A percentile compares a stretch with the other conserved stretches of the same genome.
These are phyloP conservation scores for Sphaeridia pumilis DNA, from an alignment of 2,888 invertebrate species.

Conservation along the genomic window DNA sequence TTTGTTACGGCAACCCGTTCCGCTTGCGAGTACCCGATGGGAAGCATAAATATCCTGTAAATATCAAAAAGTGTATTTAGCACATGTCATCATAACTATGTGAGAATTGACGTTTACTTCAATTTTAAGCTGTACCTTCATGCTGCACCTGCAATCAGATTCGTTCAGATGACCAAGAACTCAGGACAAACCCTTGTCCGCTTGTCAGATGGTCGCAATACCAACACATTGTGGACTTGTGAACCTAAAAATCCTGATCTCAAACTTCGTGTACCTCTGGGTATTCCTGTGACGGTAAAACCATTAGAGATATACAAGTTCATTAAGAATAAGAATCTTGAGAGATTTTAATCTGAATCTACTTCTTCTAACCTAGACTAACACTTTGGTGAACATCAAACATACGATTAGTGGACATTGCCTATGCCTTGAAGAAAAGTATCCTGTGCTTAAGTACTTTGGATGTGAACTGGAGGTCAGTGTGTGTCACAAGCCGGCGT, in stretches of 20 bases:
- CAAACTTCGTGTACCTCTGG: conserved; percentile 23
- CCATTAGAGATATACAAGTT: neutral
- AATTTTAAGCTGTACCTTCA: conserved; percentile 24
- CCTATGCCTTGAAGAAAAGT: conserved; percentile 25
- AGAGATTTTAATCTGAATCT: too few relatives aligned
- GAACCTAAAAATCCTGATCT: conserved; percentile 21
- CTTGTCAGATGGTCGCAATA: conserved; percentile 26
- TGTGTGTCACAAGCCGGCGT: conserved; percentile 23
- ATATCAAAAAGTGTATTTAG: neutral
- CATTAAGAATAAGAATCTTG: too few relatives aligned
- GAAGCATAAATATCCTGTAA: conserved; percentile 8
- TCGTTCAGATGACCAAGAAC: conserved; percentile 24
- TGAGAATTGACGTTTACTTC: neutral
- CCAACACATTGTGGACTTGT: conserved; percentile 30
- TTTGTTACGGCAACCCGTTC: conserved; percentile 31
- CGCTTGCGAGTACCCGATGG: conserved; percentile 24
- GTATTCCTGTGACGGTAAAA: conserved; percentile 27
- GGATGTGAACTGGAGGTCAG: conserved; percentile 32
- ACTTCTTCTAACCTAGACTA: too few relatives aligned
- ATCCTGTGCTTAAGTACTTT: conserved; percentile 29
- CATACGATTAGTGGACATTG: conserved; percentile 31
- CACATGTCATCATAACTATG: neutral
- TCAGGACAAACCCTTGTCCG: conserved; percentile 31
- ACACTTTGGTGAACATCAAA: conserved; percentile 11
- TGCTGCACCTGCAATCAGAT: conserved; percentile 27